Conservation (phyloP, 1,140 invertebrate genomes). For the Scaptomyza montana region DNA sequence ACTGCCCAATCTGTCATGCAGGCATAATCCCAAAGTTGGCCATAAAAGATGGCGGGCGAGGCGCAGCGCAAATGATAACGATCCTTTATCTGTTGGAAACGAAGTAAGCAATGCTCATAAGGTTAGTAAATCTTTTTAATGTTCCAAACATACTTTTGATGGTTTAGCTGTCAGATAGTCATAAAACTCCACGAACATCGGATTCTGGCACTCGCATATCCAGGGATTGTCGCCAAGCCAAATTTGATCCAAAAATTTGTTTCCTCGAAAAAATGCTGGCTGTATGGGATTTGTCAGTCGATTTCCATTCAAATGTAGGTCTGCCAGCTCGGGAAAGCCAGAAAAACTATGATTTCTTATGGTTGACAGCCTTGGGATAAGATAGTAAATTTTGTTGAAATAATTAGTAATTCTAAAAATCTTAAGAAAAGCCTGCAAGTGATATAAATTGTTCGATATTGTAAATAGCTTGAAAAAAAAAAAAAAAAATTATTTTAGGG, state of each 20-base stretch:
- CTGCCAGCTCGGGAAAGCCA: conserved; percentile 28
- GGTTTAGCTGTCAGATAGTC: conserved; percentile 86
- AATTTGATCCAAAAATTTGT: conserved; percentile 85
- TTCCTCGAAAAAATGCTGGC: conserved; percentile 86
- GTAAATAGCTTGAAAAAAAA: no score
- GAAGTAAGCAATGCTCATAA: no score
- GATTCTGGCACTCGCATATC: conserved; percentile 87
- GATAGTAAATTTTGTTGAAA: background rate
- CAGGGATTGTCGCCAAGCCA: conserved; percentile 89
- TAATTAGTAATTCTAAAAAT: no score
- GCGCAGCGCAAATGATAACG: conserved; percentile 85
- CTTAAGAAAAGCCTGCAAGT: no score
- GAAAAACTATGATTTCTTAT: conserved; percentile 16
- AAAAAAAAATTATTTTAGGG: no score
- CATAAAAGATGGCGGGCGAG: conserved; percentile 86
- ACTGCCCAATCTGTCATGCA: conserved; percentile 87
- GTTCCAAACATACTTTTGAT: conserved; percentile 83
- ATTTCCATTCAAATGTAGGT: conserved; percentile 86
- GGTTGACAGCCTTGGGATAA: conserved; percentile 49
- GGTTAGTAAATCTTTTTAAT: no score
- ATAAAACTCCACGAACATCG: conserved; percentile 86
- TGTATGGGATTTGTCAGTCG: conserved; percentile 86
- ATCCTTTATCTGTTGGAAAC: conserved; percentile 58
- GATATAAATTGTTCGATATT: no score
- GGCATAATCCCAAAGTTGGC: conserved; percentile 87